Evolutionary conservation across 2,888 invertebrate genomes (phyloP).

Genomic region (Diarsia dahlii): DNA sequence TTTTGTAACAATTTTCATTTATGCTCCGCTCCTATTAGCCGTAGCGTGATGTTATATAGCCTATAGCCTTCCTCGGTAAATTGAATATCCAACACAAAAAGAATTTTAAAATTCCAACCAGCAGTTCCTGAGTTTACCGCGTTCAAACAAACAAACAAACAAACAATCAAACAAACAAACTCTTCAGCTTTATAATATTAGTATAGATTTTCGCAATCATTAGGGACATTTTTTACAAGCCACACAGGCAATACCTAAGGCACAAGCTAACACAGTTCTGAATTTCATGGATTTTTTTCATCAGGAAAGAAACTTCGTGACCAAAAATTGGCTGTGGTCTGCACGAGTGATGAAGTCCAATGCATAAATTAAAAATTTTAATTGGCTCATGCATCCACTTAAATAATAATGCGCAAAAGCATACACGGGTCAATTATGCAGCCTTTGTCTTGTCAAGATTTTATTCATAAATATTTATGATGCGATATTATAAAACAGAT

Average conservation of each 20-base stretch:
- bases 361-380: conserved; percentile 55
- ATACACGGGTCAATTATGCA: conserved; percentile 35
- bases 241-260: neutral
- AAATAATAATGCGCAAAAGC: conserved; percentile 44
- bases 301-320: neutral
- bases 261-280: neutral
- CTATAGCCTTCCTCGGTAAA: no score
- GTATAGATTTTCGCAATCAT: neutral
- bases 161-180: no score
- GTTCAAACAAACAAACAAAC: no score
- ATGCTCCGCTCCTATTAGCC: no score
- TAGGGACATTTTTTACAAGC: neutral
- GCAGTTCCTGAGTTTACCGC: no score
- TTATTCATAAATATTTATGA: conserved; percentile 42
- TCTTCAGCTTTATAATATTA: neutral
- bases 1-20: no score
- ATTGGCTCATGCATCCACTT: conserved; percentile 55
- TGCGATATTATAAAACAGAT: neutral
- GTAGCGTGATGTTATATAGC: no score
- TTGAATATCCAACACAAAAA: no score
- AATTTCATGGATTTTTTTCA: neutral
- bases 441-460: conserved; percentile 35
- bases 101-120: no score
- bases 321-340: neutral
- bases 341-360: conserved; percentile 10